phyloP scores from a whole-genome alignment of 2,888 invertebrate genomes.

The Anodontia alba region DNA sequence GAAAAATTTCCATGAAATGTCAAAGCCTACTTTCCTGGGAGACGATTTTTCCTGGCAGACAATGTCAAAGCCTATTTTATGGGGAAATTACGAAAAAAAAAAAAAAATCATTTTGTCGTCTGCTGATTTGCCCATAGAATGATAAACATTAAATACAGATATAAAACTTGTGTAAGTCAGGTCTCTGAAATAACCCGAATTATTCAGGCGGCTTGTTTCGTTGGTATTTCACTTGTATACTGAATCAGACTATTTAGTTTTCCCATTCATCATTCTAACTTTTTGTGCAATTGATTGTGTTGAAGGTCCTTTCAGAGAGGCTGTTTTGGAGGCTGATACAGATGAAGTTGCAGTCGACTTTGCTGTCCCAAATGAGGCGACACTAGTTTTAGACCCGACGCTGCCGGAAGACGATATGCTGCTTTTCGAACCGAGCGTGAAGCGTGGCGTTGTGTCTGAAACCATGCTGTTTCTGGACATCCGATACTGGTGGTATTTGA shows the following conservation, averaged over 20 bases:
- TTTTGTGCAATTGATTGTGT: background rate
- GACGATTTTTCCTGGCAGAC: too few species aligned
- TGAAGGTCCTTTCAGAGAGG: background rate
- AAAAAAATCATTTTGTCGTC: too few species aligned
- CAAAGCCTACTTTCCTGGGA: too few species aligned
- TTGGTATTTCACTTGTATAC: too few species aligned
- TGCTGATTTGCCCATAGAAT: too few species aligned
- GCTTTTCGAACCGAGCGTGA: conserved; percentile 12
- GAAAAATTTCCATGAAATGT: too few species aligned
- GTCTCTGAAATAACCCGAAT: too few species aligned
- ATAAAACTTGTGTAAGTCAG: too few species aligned
- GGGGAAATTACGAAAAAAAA: too few species aligned
- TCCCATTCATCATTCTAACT: background rate
- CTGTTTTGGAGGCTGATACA: background rate
- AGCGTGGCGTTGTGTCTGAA: conserved; percentile 56
- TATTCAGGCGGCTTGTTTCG: too few species aligned
- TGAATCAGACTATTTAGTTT: background rate
- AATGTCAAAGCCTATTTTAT: too few species aligned
- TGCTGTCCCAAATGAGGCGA: background rate
- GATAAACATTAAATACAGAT: too few species aligned
- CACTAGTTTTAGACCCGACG: background rate
- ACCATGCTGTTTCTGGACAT: conserved; percentile 47
- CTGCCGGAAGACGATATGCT: conserved; percentile 48
- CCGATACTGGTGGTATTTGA: conserved; percentile 60
- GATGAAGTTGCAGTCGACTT: background rate